Conservation (phyloP, 2,797 vertebrate species). For the Micromesistius poutassou region DNA sequence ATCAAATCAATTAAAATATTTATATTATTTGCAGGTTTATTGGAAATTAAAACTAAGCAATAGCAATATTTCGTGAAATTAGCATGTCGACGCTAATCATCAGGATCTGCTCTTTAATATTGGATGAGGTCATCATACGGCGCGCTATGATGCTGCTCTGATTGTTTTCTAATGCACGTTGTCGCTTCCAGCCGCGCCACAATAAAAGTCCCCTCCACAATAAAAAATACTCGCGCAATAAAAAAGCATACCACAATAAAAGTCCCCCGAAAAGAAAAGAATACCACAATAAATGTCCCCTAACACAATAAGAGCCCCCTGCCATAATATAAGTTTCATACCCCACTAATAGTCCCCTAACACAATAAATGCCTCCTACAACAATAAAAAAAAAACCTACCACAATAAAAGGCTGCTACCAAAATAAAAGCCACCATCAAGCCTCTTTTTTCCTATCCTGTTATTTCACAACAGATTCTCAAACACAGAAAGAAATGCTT, state of each 20-base stretch:
- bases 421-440: not conserved
- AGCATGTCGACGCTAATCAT: not conserved
- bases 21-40: no score
- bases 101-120: not conserved
- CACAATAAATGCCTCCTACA: slow-evolving; percentile 13
- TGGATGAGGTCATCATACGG: not conserved
- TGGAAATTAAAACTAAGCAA: no score
- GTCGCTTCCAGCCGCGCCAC: not conserved
- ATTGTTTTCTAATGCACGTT: not conserved
- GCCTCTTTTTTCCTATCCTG: not conserved
- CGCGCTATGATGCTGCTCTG: not conserved
- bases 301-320: not conserved
- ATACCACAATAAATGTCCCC: not conserved
- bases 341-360: slow-evolving; percentile 25
- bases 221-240: not conserved
- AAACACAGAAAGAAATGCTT: not conserved
- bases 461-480: no score
- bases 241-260: not conserved
- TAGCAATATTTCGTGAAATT: not conserved
- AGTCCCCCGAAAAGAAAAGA: no score
- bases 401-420: not conserved
- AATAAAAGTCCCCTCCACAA: not conserved
- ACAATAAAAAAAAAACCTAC: no score
- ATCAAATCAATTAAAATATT: no score
- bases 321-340: no score